These are phyloP conservation scores for Ctenopoma multispine DNA, from an alignment of 2,797 vertebrate species.

Conservation along the genomic window DNA sequence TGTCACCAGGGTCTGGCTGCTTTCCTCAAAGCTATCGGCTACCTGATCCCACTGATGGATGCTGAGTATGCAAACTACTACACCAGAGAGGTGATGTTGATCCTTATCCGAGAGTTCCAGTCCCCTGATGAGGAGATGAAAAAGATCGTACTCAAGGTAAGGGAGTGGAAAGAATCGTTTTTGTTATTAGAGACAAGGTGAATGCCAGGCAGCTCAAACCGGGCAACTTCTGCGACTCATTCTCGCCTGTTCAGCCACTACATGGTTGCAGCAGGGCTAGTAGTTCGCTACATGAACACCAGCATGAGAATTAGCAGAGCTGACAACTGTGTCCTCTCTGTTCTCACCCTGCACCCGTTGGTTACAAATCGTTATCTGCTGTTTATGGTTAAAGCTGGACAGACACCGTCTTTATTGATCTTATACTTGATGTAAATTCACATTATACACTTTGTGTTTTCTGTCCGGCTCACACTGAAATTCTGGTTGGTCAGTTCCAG, in stretches of 20 bases:
- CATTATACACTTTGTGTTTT: too few species aligned
- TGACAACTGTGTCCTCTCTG: slow-evolving; percentile 36
- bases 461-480: too few species aligned
- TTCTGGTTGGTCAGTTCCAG: too few species aligned
- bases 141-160: slow-evolving; percentile 98
- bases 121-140: slow-evolving; percentile 99
- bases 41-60: slow-evolving; percentile 98
- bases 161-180: rapidly evolving
- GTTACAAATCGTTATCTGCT: slow-evolving; percentile 37
- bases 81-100: slow-evolving; percentile 98
- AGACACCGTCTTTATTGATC: too few species aligned
- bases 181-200: background rate
- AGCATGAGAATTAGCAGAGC: slow-evolving; percentile 62
- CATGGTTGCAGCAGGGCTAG: slow-evolving; percentile 67
- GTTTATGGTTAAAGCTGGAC: background rate
- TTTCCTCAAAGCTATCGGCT: slow-evolving; percentile 98
- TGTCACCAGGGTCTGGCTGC: slow-evolving; percentile 93
- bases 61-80: slow-evolving; percentile 99
- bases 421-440: too few species aligned
- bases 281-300: slow-evolving; percentile 60
- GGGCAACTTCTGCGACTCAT: slow-evolving; percentile 48
- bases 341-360: slow-evolving; percentile 70
- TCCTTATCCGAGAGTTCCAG: slow-evolving; percentile 99
- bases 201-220: background rate
- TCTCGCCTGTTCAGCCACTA: slow-evolving; percentile 65